These are phyloP conservation scores for Malaclemys terrapin DNA, from an alignment of 2,113 vertebrate species.

Conservation along the genomic window DNA sequence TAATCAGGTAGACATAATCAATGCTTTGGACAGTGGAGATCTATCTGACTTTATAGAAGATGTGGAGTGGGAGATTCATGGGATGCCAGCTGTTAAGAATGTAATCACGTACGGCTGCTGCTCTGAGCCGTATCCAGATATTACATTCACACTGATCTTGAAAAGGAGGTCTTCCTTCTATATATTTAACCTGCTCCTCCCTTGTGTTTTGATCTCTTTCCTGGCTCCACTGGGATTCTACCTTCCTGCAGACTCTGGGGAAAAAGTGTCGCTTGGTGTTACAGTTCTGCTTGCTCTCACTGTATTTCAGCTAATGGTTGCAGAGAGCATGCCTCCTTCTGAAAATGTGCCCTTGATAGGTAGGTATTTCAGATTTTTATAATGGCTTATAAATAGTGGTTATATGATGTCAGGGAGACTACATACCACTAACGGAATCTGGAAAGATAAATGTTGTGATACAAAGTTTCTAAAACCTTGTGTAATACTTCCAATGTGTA, in stretches of 20 bases:
- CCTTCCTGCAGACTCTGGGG: slow-evolving; percentile 96
- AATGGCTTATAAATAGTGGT: not conserved
- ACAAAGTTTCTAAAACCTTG: not conserved
- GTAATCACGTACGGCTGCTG: slow-evolving; percentile 97
- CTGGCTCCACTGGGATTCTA: slow-evolving; percentile 97
- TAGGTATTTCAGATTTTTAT: slow-evolving; percentile 65
- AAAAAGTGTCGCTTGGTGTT: slow-evolving; percentile 97
- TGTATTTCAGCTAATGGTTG: slow-evolving; percentile 97
- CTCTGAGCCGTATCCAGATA: slow-evolving; percentile 96
- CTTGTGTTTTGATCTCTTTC: slow-evolving; percentile 97
- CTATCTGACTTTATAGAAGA: slow-evolving; percentile 97
- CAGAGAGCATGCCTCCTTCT: slow-evolving; percentile 98
- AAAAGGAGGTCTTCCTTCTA: slow-evolving; percentile 97
- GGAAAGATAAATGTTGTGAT: not conserved
- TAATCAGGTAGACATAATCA: slow-evolving; percentile 95
- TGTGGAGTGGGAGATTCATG: slow-evolving; percentile 97
- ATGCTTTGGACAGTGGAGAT: slow-evolving; percentile 91
- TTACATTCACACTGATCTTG: slow-evolving; percentile 94
- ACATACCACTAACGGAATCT: not conserved
- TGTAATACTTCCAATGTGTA: not conserved
- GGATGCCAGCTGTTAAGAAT: slow-evolving; percentile 94
- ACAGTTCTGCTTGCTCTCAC: slow-evolving; percentile 96
- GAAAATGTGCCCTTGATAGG: slow-evolving; percentile 97
- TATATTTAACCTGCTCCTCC: slow-evolving; percentile 95
- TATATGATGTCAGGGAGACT: not conserved